Evolutionary conservation across 2,797 vertebrate species (phyloP), one percentile per base, ranked within the genome.

Genomic region (Staurois parvus): DNA sequence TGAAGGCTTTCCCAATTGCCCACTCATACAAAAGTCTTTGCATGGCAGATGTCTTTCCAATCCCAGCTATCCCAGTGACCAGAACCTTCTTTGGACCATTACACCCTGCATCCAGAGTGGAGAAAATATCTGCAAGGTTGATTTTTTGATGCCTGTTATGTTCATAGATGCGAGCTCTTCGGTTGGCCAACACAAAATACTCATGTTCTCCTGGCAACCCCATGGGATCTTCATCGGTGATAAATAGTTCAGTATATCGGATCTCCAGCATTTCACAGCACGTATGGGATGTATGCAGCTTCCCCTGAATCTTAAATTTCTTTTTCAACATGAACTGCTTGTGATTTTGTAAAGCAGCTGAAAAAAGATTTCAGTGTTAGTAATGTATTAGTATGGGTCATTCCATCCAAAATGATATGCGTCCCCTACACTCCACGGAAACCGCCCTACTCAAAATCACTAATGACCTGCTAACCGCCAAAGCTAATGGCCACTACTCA

Each of bases 1-100:
- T 88, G 91, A 94, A 92, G 74, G 89, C 89, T 80, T 92, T 92
- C 12, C 93, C 94, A 48, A 94, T 86, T 0, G 93, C 93, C 93
- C 94, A 94, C 67, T 95, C 92, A 0, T 93, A 92, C 64, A 94
- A 81, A 1, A 94, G 74, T 66, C 91, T 93, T 88, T 94, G 93
- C 1, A 92, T 87, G 0, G 90, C 90, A 15, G 92, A 88, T 0
- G 91, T 95, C 81, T 95, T 95, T 74, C 94, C 93, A 0, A 94
- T 94, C 2, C 94, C 94, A 15, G 93, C 94, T 0, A 94, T 93
- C 1, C 93, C 93, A 34, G 92, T 94, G 45, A 95, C 88, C 86
- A 94, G 91, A n/a, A 94, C 91, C 30, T 90, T 92, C 81, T 90
- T 91, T 0, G 91, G 92, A 8, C 77, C 34, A 21, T 87, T 56